A percentile compares a stretch with the other conserved stretches of the same genome.
phyloP scores from a whole-genome alignment of 64 coral and sea anemone genomes.

The Stylophora pistillata region DNA sequence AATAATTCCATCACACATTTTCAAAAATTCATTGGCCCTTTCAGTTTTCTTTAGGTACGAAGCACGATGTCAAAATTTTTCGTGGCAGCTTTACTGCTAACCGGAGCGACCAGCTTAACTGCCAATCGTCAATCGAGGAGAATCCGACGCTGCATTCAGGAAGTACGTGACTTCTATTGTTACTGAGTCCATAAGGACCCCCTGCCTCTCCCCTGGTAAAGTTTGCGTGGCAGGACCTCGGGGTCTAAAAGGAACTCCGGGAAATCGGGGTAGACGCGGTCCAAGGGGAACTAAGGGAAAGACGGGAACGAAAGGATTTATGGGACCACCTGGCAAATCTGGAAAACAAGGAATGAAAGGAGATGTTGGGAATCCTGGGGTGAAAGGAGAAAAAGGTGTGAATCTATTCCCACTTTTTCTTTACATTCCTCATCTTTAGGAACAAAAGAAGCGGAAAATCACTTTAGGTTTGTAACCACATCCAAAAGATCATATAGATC shows the following conservation, averaged over 20 bases:
- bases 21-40: not conserved
- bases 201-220: slow-evolving; percentile 31
- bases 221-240: slow-evolving; percentile 35
- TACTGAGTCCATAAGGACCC: not conserved
- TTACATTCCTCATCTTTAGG: not conserved
- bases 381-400: slow-evolving; percentile 23
- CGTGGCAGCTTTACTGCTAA: not conserved
- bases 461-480: no score
- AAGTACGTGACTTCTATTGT: not conserved
- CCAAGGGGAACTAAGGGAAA: slow-evolving; percentile 9
- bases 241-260: slow-evolving; percentile 31
- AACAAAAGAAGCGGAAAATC: not conserved
- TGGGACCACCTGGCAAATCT: slow-evolving; percentile 36
- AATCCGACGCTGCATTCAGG: not conserved
- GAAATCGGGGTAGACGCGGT: slow-evolving; percentile 28
- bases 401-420: not conserved
- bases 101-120: not conserved
- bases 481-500: no score
- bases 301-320: slow-evolving; percentile 5
- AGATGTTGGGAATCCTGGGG: slow-evolving; percentile 30
- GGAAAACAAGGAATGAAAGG: slow-evolving; percentile 54
- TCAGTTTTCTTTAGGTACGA: not conserved
- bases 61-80: not conserved
- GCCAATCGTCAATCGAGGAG: not conserved
- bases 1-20: not conserved